These are phyloP conservation scores for Geodia barretti DNA, from an alignment of 37 sponge, comb jelly and placozoan genomes.

Conservation along the genomic window DNA sequence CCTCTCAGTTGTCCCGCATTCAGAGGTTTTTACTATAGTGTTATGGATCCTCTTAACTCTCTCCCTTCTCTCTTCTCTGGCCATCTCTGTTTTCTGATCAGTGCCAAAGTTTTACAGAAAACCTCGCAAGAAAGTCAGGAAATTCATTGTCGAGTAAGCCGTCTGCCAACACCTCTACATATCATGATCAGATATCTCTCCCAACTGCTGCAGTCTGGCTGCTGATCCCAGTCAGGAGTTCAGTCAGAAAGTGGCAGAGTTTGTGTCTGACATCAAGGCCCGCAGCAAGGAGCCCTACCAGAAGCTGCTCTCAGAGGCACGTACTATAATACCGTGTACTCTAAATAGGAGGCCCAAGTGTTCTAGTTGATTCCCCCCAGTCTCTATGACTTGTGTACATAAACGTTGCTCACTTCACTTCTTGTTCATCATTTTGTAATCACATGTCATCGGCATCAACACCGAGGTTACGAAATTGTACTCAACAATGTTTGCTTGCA, in stretches of 20 bases:
- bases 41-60: background rate
- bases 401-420: too few species aligned
- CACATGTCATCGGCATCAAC: too few species aligned
- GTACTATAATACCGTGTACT: too few species aligned
- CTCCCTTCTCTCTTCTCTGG: background rate
- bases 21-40: too few species aligned
- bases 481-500: too few species aligned
- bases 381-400: too few species aligned
- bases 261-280: constrained; percentile 17
- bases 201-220: constrained; percentile 7
- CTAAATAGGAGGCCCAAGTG: too few species aligned
- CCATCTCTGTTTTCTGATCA: background rate
- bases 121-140: constrained; percentile 47
- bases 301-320: constrained; percentile 49
- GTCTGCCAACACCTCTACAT: background rate
- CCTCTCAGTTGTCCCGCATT: too few species aligned
- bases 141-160: constrained; percentile 43
- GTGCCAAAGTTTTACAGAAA: constrained; percentile 8
- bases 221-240: constrained; percentile 42
- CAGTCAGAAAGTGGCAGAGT: constrained; percentile 25
- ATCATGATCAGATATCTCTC: background rate
- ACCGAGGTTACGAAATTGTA: too few species aligned
- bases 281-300: constrained; percentile 44
- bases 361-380: too few species aligned
- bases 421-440: too few species aligned